Conservation (phyloP, 1,140 invertebrate species). For the Anadara kagoshimensis region DNA sequence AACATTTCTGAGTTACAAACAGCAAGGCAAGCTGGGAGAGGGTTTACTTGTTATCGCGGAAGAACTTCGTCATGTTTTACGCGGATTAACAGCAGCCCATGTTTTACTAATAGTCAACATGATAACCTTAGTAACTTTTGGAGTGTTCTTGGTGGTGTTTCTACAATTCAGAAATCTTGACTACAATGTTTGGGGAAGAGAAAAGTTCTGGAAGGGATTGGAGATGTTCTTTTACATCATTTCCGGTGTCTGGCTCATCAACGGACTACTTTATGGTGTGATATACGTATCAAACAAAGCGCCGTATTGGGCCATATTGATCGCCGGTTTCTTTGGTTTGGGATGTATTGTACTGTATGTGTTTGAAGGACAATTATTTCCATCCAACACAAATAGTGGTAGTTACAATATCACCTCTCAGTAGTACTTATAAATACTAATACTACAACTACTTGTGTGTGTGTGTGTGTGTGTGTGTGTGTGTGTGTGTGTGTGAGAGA, state of each 20-base stretch:
- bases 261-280: slow-evolving; percentile 29
- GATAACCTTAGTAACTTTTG: slow-evolving; percentile 5
- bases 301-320: slow-evolving; percentile 32
- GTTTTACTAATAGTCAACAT: slow-evolving; percentile 36
- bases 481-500: no score
- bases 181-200: slow-evolving; percentile 33
- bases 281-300: slow-evolving; percentile 35
- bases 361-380: slow-evolving; percentile 32
- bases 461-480: no score
- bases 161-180: slow-evolving; percentile 33
- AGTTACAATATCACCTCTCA: slow-evolving; percentile 14
- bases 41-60: slow-evolving; percentile 34
- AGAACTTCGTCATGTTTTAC: slow-evolving; percentile 26
- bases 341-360: slow-evolving; percentile 24
- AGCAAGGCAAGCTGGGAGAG: slow-evolving; percentile 24
- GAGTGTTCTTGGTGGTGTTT: slow-evolving; percentile 26
- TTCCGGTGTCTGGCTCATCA: slow-evolving; percentile 36
- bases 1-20: slow-evolving; percentile 31
- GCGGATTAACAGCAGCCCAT: slow-evolving; percentile 34
- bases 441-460: no score
- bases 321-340: slow-evolving; percentile 16
- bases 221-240: slow-evolving; percentile 28
- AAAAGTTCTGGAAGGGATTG: slow-evolving; percentile 30
- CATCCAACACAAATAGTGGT: slow-evolving; percentile 22
- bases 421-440: no score